A percentile compares a stretch with the other conserved stretches of the same genome.
These are phyloP conservation scores for Polyommatus icarus DNA, from an alignment of 2,888 invertebrate genomes.

Conservation along the genomic window DNA sequence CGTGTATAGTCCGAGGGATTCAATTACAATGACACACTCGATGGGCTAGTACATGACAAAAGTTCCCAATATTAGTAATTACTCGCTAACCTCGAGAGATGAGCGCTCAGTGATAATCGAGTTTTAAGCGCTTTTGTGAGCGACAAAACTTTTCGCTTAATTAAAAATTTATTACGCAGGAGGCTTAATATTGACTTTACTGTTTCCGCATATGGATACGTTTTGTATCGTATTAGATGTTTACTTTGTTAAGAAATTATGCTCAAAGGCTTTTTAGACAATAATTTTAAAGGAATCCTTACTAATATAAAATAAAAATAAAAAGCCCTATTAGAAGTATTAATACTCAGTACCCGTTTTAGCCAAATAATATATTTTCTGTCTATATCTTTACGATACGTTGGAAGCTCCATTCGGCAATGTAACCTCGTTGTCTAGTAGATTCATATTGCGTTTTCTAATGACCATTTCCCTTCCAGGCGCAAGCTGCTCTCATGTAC, in stretches of 20 bases:
- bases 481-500: slow-evolving; percentile 96
- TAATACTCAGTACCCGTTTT: too few relatives aligned
- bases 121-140: slow-evolving; percentile 32
- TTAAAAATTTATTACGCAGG: slow-evolving; percentile 32
- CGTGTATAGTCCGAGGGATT: background rate
- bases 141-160: slow-evolving; percentile 33
- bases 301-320: too few relatives aligned
- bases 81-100: slow-evolving; percentile 32
- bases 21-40: background rate
- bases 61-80: slow-evolving; percentile 32
- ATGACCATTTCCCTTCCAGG: slow-evolving; percentile 72
- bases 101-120: slow-evolving; percentile 33
- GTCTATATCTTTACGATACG: too few relatives aligned
- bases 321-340: too few relatives aligned
- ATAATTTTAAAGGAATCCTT: too few relatives aligned
- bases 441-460: too few relatives aligned
- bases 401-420: too few relatives aligned
- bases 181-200: slow-evolving; percentile 26
- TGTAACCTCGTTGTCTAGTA: too few relatives aligned
- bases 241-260: background rate
- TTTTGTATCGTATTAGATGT: slow-evolving; percentile 10
- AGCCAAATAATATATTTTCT: too few relatives aligned
- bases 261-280: too few relatives aligned
- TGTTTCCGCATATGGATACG: slow-evolving; percentile 10
- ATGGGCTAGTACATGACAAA: slow-evolving; percentile 22